A percentile compares a stretch with the other conserved stretches of the same genome.
Evolutionary conservation across 2,797 vertebrate species (phyloP).

Genomic region (Yasuhikotakia modesta): DNA sequence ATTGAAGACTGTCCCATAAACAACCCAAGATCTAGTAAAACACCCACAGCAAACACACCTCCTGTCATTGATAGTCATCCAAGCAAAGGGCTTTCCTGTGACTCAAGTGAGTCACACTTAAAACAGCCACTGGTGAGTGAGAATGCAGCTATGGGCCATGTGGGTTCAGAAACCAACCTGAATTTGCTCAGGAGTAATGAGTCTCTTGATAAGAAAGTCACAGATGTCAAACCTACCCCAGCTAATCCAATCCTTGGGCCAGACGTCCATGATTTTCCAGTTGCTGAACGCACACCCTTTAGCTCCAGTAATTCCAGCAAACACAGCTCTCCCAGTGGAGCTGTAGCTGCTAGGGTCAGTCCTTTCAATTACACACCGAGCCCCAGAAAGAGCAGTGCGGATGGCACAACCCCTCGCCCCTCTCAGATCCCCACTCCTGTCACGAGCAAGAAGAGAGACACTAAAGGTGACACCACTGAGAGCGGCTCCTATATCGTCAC

Average conservation of each 20-base stretch:
- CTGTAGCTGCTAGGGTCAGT: slow-evolving; percentile 91
- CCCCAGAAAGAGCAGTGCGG: slow-evolving; percentile 85
- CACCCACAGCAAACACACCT: slow-evolving; percentile 86
- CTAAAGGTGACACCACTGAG: slow-evolving; percentile 84
- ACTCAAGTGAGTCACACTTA: slow-evolving; percentile 76
- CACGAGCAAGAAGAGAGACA: slow-evolving; percentile 81
- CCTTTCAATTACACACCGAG: slow-evolving; percentile 98
- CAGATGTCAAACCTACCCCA: slow-evolving; percentile 76
- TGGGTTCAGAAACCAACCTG: slow-evolving; percentile 83
- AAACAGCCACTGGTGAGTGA: slow-evolving; percentile 63
- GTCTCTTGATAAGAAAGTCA: slow-evolving; percentile 79
- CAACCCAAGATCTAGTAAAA: slow-evolving; percentile 90
- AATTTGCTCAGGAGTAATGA: slow-evolving; percentile 86
- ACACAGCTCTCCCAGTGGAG: slow-evolving; percentile 85
- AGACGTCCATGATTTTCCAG: slow-evolving; percentile 78
- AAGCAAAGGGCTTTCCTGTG: slow-evolving; percentile 74
- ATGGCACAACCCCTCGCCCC: slow-evolving; percentile 79
- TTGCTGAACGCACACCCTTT: slow-evolving; percentile 79
- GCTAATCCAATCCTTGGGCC: slow-evolving; percentile 70
- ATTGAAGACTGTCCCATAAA: slow-evolving; percentile 98
- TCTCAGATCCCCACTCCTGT: slow-evolving; percentile 88
- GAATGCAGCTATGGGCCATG: slow-evolving; percentile 58
- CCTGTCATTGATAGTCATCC: slow-evolving; percentile 85
- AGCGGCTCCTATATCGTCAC: slow-evolving; percentile 89
- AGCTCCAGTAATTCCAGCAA: slow-evolving; percentile 87